Conservation (phyloP, 2,888 invertebrate species). For the Phyto melanocephala region DNA sequence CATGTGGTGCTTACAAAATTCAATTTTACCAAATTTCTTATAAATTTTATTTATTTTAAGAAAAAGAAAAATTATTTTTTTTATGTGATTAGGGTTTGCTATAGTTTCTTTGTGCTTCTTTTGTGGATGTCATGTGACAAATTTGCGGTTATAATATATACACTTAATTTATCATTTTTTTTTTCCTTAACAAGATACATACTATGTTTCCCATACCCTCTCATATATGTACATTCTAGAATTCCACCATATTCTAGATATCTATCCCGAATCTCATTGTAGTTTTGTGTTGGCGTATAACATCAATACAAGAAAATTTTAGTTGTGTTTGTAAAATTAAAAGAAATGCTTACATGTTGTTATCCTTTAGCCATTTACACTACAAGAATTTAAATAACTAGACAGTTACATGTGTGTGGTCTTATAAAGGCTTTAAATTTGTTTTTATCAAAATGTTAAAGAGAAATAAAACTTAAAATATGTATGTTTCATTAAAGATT, state of each 20-base stretch:
- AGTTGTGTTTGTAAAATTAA: neutral
- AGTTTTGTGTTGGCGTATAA: neutral
- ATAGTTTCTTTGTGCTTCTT: neutral
- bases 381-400: neutral
- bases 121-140: conserved; percentile 40
- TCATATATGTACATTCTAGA: neutral
- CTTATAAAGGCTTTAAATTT: too few species aligned
- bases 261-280: neutral
- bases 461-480: too few species aligned
- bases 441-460: too few species aligned
- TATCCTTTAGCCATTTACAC: conserved; percentile 11
- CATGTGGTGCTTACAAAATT: conserved; percentile 15
- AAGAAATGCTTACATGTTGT: neutral
- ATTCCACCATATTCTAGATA: neutral
- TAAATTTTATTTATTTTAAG: neutral
- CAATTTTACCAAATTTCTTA: neutral
- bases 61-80: neutral
- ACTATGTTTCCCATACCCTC: conserved; percentile 8
- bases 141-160: conserved; percentile 55
- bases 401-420: too few species aligned
- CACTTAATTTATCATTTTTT: conserved; percentile 52
- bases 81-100: neutral
- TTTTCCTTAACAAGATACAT: conserved; percentile 45
- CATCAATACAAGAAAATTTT: neutral
- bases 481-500: too few species aligned